Conservation (phyloP, 2,113 vertebrate genomes). For the Neodon shergylaensis region DNA sequence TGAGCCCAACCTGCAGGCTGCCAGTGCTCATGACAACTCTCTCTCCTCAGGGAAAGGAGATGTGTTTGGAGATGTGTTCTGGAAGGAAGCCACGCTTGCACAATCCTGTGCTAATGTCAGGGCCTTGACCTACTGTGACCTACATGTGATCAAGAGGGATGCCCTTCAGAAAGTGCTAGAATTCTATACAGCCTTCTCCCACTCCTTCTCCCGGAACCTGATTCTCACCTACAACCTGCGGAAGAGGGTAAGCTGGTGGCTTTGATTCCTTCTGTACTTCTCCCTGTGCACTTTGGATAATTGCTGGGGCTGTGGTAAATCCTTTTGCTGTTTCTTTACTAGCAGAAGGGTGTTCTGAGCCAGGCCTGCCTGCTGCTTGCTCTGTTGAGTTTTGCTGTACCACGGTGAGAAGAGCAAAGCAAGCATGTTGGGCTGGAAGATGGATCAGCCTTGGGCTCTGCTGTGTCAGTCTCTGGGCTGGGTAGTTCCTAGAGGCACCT, state of each 20-base stretch:
- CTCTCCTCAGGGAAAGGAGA: slow-evolving; percentile 93
- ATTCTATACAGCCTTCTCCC: slow-evolving; percentile 96
- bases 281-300: neutral
- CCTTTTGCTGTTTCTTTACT: neutral
- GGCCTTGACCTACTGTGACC: slow-evolving; percentile 97
- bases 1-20: neutral
- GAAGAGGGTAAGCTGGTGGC: slow-evolving; percentile 90
- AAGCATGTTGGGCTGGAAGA: neutral
- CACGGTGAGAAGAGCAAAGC: neutral
- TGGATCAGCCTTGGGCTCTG: neutral
- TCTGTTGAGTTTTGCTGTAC: neutral
- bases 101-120: slow-evolving; percentile 97
- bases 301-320: neutral
- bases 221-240: slow-evolving; percentile 97
- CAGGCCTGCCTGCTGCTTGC: neutral
- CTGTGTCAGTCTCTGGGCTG: neutral
- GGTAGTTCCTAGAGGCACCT: neutral
- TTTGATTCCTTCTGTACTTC: slow-evolving; percentile 12
- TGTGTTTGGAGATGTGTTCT: slow-evolving; percentile 98
- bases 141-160: slow-evolving; percentile 96
- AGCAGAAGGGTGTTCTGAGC: neutral
- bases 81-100: slow-evolving; percentile 95
- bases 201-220: slow-evolving; percentile 96
- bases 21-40: neutral
- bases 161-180: slow-evolving; percentile 97